phyloP scores from a whole-genome alignment of 2,888 invertebrate genomes.

The Danaus chrysippus region DNA sequence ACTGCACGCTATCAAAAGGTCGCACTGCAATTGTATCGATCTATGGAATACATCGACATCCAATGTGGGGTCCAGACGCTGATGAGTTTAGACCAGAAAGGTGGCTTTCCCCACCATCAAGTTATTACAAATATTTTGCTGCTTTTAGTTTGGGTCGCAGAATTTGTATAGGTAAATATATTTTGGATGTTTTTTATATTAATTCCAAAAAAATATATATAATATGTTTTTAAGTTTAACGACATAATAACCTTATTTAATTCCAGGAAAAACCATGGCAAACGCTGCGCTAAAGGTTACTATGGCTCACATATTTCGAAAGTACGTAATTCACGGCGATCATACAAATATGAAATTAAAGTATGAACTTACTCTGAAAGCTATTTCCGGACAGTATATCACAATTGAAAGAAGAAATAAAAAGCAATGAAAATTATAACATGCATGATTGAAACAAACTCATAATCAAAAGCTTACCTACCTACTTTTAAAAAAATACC shows the following conservation, averaged over 20 bases:
- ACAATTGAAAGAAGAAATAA: not conserved
- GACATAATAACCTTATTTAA: not conserved
- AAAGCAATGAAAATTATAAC: not conserved
- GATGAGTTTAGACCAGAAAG: slow-evolving; percentile 34
- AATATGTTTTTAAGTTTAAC: not conserved
- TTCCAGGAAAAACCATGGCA: not conserved
- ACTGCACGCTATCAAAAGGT: slow-evolving; percentile 3
- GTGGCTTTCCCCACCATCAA: slow-evolving; percentile 30
- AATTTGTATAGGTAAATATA: slow-evolving; percentile 31
- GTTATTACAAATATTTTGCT: slow-evolving; percentile 22
- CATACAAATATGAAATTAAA: slow-evolving; percentile 3
- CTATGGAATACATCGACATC: slow-evolving; percentile 12
- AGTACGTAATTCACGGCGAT: not conserved
- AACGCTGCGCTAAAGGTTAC: not conserved
- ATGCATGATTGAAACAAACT: not conserved
- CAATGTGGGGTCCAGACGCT: slow-evolving; percentile 34
- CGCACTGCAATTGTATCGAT: not conserved
- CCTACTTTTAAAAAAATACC: too few relatives aligned
- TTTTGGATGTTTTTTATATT: too few relatives aligned
- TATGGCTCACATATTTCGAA: not conserved
- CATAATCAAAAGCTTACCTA: too few relatives aligned
- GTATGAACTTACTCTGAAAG: not conserved
- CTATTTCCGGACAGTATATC: slow-evolving; percentile 2
- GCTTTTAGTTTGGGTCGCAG: slow-evolving; percentile 30
- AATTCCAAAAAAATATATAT: too few relatives aligned